Evolutionary conservation across 2,888 invertebrate genomes (phyloP).

Genomic region (Tipula confusa): DNA sequence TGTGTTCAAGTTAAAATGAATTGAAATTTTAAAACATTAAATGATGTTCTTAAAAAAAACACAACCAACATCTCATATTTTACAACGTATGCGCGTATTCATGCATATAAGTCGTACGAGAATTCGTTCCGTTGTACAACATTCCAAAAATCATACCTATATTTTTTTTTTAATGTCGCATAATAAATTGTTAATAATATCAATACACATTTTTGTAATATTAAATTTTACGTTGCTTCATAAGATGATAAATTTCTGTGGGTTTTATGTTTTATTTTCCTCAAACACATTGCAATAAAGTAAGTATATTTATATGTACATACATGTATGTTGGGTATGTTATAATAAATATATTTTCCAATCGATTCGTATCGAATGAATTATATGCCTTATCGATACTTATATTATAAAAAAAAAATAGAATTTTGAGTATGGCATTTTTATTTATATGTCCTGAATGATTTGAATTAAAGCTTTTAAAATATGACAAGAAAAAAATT

Average conservation of each 20-base stretch:
- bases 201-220: not conserved
- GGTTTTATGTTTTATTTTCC: not conserved
- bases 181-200: slow-evolving; percentile 8
- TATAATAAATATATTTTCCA: not conserved
- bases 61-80: too few relatives aligned
- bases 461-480: not conserved
- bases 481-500: not conserved
- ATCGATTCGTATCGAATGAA: slow-evolving; percentile 15
- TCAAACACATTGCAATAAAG: not conserved
- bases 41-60: not conserved
- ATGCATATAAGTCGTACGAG: not conserved
- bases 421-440: not conserved
- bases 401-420: not conserved
- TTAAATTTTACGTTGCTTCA: not conserved
- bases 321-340: not conserved
- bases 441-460: not conserved
- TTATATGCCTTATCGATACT: not conserved
- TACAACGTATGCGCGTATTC: not conserved
- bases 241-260: slow-evolving; percentile 1
- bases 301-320: not conserved
- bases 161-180: not conserved
- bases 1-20: not conserved
- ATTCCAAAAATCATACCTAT: not conserved
- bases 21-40: not conserved
- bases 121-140: not conserved